Evolutionary conservation across 1,140 invertebrate species (phyloP).

Genomic region (Nixonia krombeini): DNA sequence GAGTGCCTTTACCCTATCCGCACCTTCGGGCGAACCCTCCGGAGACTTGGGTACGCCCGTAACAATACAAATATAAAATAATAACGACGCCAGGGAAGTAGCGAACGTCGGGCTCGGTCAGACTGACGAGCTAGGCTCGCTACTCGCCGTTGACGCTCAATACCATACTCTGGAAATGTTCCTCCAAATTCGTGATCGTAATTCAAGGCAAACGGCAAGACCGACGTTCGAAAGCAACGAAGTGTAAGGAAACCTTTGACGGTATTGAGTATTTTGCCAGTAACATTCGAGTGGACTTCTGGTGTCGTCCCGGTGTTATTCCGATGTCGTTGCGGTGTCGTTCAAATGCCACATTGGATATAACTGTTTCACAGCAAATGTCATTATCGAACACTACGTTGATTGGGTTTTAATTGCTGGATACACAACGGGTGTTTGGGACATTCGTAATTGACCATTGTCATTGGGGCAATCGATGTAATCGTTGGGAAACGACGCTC

Average conservation of each 20-base stretch:
- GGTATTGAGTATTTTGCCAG: too few relatives aligned
- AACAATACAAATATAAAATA: constrained; percentile 49
- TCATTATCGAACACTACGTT: constrained; percentile 18
- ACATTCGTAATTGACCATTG: too few relatives aligned
- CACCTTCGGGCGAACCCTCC: constrained; percentile 46
- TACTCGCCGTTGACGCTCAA: constrained; percentile 7
- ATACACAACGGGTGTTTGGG: too few relatives aligned
- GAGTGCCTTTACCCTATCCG: constrained; percentile 54
- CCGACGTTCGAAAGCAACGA: too few relatives aligned
- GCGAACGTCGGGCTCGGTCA: constrained; percentile 36
- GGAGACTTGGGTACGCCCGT: constrained; percentile 41
- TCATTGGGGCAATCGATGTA: neutral
- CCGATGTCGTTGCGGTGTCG: too few relatives aligned
- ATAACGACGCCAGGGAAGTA: constrained; percentile 32
- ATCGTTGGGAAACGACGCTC: constrained; percentile 14
- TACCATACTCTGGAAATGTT: too few relatives aligned
- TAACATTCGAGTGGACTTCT: too few relatives aligned
- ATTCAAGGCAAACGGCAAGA: too few relatives aligned
- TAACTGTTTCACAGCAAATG: constrained; percentile 11
- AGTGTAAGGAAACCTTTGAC: too few relatives aligned
- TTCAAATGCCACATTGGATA: constrained; percentile 2
- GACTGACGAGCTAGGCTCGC: constrained; percentile 41
- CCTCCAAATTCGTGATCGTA: too few relatives aligned
- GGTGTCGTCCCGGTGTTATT: too few relatives aligned
- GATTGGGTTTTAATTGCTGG: constrained; percentile 18